These are phyloP conservation scores for Tenthredo livida DNA, from an alignment of 2,888 invertebrate species.

Conservation along the genomic window DNA sequence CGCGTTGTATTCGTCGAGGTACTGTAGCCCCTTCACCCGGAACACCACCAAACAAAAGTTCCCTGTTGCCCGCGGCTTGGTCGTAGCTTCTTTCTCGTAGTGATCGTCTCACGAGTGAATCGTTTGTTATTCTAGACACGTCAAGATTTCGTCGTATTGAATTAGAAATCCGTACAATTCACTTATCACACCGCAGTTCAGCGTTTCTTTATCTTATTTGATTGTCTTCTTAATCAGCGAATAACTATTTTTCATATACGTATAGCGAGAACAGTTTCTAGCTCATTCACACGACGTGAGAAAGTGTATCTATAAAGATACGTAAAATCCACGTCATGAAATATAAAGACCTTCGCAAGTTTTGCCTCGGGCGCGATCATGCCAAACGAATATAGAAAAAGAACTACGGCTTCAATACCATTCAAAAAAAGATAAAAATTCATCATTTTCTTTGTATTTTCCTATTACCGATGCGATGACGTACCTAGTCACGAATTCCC, in stretches of 20 bases:
- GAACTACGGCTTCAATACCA: background rate
- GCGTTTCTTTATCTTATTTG: background rate
- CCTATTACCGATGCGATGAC: background rate
- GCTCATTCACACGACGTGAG: background rate
- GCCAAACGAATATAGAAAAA: background rate
- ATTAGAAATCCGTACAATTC: background rate
- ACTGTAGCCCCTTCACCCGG: constrained; percentile 66
- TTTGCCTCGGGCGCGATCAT: background rate
- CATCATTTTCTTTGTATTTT: background rate
- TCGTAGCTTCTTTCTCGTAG: constrained; percentile 71
- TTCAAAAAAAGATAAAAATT: background rate
- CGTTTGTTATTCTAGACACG: constrained; percentile 62
- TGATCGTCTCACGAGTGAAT: constrained; percentile 70
- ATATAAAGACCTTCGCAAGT: background rate
- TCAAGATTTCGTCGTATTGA: background rate
- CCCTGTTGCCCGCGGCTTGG: constrained; percentile 57
- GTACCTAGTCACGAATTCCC: background rate
- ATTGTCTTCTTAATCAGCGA: background rate
- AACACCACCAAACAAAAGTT: constrained; percentile 59
- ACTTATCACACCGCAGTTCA: background rate
- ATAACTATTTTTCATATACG: background rate
- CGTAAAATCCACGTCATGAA: background rate
- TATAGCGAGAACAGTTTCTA: background rate
- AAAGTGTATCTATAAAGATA: background rate
- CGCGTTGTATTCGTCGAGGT: constrained; percentile 66